phyloP scores from a whole-genome alignment of 2,113 vertebrate genomes.

The Platanista minor region DNA sequence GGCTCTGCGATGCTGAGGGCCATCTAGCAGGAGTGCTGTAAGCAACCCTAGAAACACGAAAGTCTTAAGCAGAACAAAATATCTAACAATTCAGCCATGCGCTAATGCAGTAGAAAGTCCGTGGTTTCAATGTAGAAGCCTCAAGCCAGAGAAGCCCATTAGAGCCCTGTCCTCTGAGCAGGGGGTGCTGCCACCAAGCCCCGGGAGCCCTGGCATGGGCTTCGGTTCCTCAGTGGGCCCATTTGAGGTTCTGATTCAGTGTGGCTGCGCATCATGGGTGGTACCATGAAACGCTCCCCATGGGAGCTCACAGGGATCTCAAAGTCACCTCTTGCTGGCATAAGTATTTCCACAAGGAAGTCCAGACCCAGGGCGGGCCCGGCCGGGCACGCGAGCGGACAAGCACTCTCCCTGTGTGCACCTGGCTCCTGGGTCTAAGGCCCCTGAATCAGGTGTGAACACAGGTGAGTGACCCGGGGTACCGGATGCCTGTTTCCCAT shows the following conservation, averaged over 20 bases:
- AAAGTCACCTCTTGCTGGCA: accelerated
- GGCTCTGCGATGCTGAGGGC: conserved; percentile 54
- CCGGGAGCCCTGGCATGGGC: accelerated
- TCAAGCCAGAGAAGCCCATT: accelerated
- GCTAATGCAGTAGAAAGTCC: accelerated
- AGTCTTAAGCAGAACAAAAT: neutral
- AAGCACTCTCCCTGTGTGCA: accelerated
- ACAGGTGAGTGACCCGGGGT: accelerated
- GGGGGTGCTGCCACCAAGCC: neutral
- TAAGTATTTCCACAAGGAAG: accelerated
- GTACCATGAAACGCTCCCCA: accelerated
- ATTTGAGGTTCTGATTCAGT: accelerated
- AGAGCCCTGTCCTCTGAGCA: neutral
- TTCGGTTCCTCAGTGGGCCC: neutral
- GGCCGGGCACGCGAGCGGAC: accelerated
- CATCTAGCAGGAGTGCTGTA: conserved; percentile 68
- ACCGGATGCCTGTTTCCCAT: accelerated
- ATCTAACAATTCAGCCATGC: neutral
- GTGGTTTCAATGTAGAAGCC: accelerated
- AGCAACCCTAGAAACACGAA: conserved; percentile 69
- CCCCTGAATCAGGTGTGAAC: accelerated
- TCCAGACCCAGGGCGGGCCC: accelerated
- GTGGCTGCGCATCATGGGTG: accelerated
- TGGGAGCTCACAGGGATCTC: accelerated
- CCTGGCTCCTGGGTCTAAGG: accelerated